phyloP scores from a whole-genome alignment of 2,888 invertebrate species.

The Hyles lineata region DNA sequence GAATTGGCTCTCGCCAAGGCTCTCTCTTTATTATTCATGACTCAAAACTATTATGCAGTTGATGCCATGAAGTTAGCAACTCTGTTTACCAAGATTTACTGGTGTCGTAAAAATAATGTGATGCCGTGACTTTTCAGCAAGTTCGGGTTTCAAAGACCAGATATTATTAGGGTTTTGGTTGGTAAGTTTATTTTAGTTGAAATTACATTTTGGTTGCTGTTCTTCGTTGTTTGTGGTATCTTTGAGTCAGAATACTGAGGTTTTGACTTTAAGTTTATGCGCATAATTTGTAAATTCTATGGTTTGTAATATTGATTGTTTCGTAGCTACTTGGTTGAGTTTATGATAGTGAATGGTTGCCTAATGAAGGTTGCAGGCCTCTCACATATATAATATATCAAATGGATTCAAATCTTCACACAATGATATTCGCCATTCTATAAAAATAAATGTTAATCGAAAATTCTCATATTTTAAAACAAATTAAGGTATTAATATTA shows the following conservation, averaged over 20 bases:
- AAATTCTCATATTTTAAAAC: too few species aligned
- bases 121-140: neutral
- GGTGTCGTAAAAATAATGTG: constrained; percentile 6
- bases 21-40: constrained; percentile 48
- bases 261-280: neutral
- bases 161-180: neutral
- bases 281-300: too few species aligned
- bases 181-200: neutral
- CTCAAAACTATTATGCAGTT: neutral
- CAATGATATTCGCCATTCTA: too few species aligned
- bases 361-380: too few species aligned
- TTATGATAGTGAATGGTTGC: too few species aligned
- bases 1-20: constrained; percentile 47
- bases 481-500: too few species aligned
- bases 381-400: too few species aligned
- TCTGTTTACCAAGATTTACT: constrained; percentile 6
- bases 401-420: too few species aligned
- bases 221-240: neutral
- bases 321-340: too few species aligned
- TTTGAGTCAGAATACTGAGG: neutral
- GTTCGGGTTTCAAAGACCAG: neutral
- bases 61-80: neutral
- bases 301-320: too few species aligned
- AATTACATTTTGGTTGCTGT: neutral
- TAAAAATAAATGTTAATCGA: too few species aligned